These are phyloP conservation scores for Bubo scandiacus DNA, from an alignment of 2,113 vertebrate genomes.

Conservation along the genomic window DNA sequence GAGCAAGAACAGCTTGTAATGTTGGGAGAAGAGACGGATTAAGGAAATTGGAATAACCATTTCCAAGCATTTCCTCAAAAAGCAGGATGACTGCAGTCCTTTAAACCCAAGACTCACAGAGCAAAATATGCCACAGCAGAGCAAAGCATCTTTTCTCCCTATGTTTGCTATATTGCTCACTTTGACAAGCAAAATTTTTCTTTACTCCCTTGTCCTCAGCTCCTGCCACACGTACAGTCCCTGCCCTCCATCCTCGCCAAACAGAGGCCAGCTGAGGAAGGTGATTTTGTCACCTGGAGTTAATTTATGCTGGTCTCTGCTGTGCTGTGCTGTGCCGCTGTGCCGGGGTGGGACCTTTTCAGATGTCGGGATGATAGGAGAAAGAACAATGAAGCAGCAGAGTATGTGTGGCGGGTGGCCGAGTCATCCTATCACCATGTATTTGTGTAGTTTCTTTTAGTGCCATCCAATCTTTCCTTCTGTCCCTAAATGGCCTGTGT, in stretches of 20 bases:
- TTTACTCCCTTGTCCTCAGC: neutral
- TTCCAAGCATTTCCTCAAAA: slow-evolving; percentile 34
- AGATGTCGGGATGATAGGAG: slow-evolving; percentile 26
- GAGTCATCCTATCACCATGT: slow-evolving; percentile 65
- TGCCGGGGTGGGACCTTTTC: slow-evolving; percentile 45
- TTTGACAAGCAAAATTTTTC: neutral
- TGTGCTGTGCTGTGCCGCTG: neutral
- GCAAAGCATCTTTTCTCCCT: neutral
- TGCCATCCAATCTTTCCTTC: slow-evolving; percentile 73
- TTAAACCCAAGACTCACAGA: neutral
- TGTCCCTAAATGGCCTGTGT: slow-evolving; percentile 77
- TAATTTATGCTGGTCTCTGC: neutral
- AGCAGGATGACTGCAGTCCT: neutral
- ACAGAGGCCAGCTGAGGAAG: neutral
- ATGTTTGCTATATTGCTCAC: neutral
- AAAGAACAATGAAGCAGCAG: slow-evolving; percentile 46
- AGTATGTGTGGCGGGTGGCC: slow-evolving; percentile 63
- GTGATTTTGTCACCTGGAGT: slow-evolving; percentile 58
- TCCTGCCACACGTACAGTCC: neutral
- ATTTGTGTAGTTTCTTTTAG: slow-evolving; percentile 70
- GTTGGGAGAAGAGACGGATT: slow-evolving; percentile 23
- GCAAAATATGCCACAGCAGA: neutral
- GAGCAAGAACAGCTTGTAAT: neutral
- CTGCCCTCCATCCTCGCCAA: neutral
- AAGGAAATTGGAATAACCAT: neutral